A percentile compares a stretch with the other conserved stretches of the same genome.
Conservation (phyloP, 2,113 vertebrate genomes). For the Tympanuchus pallidicinctus region DNA sequence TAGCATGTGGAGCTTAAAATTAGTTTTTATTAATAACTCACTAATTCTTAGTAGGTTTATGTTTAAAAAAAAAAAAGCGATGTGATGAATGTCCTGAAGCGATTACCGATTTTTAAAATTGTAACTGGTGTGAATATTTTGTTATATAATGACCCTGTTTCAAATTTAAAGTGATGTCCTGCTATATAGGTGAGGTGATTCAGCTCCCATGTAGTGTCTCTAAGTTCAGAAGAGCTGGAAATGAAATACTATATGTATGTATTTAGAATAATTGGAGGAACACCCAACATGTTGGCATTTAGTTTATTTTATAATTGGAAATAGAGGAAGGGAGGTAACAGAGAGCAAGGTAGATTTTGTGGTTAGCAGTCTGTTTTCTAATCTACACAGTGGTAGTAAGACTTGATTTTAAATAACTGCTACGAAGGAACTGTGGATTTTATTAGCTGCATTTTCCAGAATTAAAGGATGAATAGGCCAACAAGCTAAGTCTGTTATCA, state of each 20-base stretch:
- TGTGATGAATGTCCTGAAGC: neutral
- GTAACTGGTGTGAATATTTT: neutral
- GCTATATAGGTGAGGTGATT: neutral
- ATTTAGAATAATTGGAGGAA: neutral
- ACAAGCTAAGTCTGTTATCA: neutral
- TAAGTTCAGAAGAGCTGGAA: neutral
- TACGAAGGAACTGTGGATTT: neutral
- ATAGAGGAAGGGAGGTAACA: neutral
- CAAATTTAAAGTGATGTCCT: neutral
- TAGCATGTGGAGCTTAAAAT: neutral
- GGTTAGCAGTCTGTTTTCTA: neutral
- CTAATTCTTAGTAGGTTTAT: neutral
- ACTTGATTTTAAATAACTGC: neutral
- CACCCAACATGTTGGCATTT: neutral
- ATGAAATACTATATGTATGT: accelerated
- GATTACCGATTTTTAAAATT: neutral
- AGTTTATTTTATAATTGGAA: neutral
- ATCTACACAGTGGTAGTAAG: neutral
- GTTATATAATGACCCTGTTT: neutral
- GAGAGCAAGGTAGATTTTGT: neutral
- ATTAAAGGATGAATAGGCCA: neutral
- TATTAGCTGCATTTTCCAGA: neutral
- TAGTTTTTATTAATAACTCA: neutral
- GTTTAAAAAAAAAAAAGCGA: neutral
- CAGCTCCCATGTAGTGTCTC: neutral